A percentile compares a stretch with the other conserved stretches of the same genome.
phyloP scores from a whole-genome alignment of 2,888 invertebrate species.

The Gonocerus acuteangulatus region DNA sequence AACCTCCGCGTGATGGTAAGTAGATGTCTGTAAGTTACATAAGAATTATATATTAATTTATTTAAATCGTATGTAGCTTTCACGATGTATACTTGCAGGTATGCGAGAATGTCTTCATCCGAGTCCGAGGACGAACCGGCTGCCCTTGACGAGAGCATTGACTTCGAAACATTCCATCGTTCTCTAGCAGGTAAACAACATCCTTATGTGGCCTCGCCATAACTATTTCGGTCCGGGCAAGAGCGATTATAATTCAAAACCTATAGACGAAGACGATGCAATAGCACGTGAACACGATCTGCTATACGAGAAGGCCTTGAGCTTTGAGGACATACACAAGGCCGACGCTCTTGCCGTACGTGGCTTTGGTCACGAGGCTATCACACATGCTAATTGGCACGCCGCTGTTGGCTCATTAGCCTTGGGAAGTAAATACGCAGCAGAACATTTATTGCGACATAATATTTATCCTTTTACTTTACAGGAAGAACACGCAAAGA shows the following conservation, averaged over 20 bases:
- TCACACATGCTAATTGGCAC: not conserved
- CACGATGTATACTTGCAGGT: no score
- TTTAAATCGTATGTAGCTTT: no score
- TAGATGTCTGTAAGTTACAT: no score
- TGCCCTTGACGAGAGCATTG: not conserved
- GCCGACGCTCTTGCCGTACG: constrained; percentile 12
- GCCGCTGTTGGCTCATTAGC: constrained; percentile 8
- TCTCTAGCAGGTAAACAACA: not conserved
- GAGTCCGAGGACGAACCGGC: not conserved
- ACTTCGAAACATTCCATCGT: not conserved
- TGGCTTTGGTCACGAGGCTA: constrained; percentile 11
- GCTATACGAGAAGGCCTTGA: constrained; percentile 6
- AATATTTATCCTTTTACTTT: not conserved
- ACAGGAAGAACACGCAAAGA: no score
- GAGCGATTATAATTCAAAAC: not conserved
- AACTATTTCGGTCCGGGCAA: constrained; percentile 27
- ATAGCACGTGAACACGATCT: constrained; percentile 22
- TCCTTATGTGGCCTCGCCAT: constrained; percentile 6
- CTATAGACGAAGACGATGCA: constrained; percentile 15
- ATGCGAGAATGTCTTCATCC: not conserved
- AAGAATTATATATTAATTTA: no score
- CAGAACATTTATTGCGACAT: constrained; percentile 4
- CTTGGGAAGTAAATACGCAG: constrained; percentile 11
- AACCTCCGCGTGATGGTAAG: no score
- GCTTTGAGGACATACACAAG: not conserved